A percentile compares a stretch with the other conserved stretches of the same genome.
phyloP scores from a whole-genome alignment of 2,888 invertebrate species.

The Drosophila fungiperda region DNA sequence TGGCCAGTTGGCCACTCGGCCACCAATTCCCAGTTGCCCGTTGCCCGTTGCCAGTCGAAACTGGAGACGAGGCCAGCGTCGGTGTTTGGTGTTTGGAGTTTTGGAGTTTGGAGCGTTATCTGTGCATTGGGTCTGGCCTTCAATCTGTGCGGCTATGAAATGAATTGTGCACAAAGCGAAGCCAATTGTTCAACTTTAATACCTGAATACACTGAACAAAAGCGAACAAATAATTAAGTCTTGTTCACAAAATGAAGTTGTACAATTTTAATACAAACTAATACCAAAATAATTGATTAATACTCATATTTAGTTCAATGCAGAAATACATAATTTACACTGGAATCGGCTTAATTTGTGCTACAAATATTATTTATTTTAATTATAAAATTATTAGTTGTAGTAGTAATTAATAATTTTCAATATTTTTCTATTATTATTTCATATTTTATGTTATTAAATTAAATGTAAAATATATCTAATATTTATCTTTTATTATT shows the following conservation, averaged over 20 bases:
- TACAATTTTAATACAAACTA: neutral
- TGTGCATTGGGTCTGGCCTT: constrained; percentile 69
- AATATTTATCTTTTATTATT: too few species aligned
- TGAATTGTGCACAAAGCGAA: constrained; percentile 41
- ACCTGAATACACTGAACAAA: constrained; percentile 1
- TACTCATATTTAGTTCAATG: neutral
- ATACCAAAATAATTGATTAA: neutral
- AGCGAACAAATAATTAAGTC: neutral
- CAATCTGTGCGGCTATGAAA: constrained; percentile 54
- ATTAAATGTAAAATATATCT: too few species aligned
- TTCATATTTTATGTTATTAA: too few species aligned
- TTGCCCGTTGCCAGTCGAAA: constrained; percentile 14
- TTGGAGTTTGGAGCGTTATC: constrained; percentile 50
- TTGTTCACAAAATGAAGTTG: neutral
- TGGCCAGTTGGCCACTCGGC: constrained; percentile 15
- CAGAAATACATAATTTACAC: neutral
- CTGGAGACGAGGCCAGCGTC: constrained; percentile 35
- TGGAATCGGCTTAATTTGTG: neutral
- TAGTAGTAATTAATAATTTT: too few species aligned
- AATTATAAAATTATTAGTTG: too few species aligned
- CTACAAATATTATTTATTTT: neutral
- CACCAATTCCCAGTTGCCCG: constrained; percentile 7
- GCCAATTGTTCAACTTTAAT: constrained; percentile 25
- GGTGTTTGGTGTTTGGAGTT: constrained; percentile 1
- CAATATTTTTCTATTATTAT: too few species aligned